Conservation (phyloP, 2,888 invertebrate species). For the Eledona agricola region DNA sequence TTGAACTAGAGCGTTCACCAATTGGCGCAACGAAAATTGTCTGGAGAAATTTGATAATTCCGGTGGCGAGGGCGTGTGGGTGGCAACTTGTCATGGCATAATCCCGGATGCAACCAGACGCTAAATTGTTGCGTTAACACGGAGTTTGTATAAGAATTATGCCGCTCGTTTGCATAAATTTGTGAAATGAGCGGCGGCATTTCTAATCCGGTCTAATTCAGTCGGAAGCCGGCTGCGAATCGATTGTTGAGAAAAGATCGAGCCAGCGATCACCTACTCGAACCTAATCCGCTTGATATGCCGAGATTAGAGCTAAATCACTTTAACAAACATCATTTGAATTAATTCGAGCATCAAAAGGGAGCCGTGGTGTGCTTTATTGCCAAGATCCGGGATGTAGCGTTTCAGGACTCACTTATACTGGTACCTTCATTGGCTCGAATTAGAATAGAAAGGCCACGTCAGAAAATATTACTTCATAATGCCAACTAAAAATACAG, state of each 20-base stretch:
- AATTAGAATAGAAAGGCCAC: conserved; percentile 28
- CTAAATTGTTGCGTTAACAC: too few species aligned
- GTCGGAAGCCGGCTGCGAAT: too few species aligned
- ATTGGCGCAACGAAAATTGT: too few species aligned
- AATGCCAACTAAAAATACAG: conserved; percentile 27
- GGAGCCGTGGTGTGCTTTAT: conserved; percentile 39
- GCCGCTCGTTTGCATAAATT: too few species aligned
- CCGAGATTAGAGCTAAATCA: conserved; percentile 41
- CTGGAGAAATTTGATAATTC: too few species aligned
- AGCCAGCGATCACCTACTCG: conserved; percentile 13
- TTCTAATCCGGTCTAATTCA: too few species aligned
- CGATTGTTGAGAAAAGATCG: conserved; percentile 21
- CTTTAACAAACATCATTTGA: conserved; percentile 45
- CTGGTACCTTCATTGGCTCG: conserved; percentile 30
- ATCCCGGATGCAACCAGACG: conserved; percentile 7
- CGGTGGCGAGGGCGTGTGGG: background rate
- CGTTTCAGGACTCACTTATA: conserved; percentile 30
- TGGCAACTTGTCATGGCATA: conserved; percentile 5
- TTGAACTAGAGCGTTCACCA: too few species aligned
- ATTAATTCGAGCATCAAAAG: conserved; percentile 45
- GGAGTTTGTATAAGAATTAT: too few species aligned
- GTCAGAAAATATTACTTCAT: conserved; percentile 25
- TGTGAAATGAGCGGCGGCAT: too few species aligned
- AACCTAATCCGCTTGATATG: conserved; percentile 34
- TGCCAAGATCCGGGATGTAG: conserved; percentile 44